A percentile compares a stretch with the other conserved stretches of the same genome.
phyloP scores from a whole-genome alignment of 1,140 invertebrate species.

The Drosophila sp. region DNA sequence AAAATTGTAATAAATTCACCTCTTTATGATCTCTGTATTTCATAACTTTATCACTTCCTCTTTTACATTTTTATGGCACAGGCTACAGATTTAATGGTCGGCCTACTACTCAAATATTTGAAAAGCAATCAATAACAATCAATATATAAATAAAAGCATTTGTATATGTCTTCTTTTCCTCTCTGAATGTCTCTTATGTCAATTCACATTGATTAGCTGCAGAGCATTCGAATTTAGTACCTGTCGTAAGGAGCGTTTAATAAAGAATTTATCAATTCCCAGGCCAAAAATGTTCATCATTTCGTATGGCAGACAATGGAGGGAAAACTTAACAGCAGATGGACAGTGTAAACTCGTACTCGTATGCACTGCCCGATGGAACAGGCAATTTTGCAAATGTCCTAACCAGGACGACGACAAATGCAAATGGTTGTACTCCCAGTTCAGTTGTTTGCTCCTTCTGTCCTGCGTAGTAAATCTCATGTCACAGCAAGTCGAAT shows the following conservation, averaged over 20 bases:
- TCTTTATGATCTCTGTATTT: not conserved
- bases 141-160: slow-evolving; percentile 74
- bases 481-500: slow-evolving; percentile 71
- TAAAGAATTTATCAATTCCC: slow-evolving; percentile 58
- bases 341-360: slow-evolving; percentile 2
- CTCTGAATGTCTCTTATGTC: not conserved
- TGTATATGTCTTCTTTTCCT: slow-evolving; percentile 67
- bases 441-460: slow-evolving; percentile 8
- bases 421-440: slow-evolving; percentile 38
- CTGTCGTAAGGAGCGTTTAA: slow-evolving; percentile 58
- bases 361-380: slow-evolving; percentile 18
- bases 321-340: not conserved
- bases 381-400: slow-evolving; percentile 66
- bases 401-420: slow-evolving; percentile 51
- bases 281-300: slow-evolving; percentile 30
- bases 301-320: slow-evolving; percentile 7
- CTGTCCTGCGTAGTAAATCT: slow-evolving; percentile 69
- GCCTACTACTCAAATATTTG: slow-evolving; percentile 2
- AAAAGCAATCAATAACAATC: slow-evolving; percentile 71
- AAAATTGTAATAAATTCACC: no score
- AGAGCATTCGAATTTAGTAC: slow-evolving; percentile 53
- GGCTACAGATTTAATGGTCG: slow-evolving; percentile 60
- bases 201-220: slow-evolving; percentile 56
- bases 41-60: not conserved
- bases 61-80: not conserved